These are phyloP conservation scores for Gymnarchus niloticus DNA, from an alignment of 2,113 vertebrate genomes.

Conservation along the genomic window DNA sequence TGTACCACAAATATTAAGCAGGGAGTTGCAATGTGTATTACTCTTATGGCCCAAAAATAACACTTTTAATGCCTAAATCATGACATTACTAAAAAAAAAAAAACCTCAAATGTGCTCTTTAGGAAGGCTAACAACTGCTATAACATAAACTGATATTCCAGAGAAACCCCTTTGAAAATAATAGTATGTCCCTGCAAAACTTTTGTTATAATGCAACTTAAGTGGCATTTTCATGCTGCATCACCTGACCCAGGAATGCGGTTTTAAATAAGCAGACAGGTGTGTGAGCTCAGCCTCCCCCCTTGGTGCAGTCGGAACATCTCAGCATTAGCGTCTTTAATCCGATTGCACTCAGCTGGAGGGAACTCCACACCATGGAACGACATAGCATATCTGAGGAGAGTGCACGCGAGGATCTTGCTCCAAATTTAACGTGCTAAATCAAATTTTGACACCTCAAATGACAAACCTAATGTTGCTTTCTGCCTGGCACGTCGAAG, in stretches of 20 bases:
- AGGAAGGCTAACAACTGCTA: neutral
- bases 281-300: neutral
- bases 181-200: neutral
- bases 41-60: neutral
- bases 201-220: neutral
- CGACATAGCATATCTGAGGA: neutral
- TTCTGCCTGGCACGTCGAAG: too few relatives aligned
- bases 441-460: neutral
- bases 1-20: neutral
- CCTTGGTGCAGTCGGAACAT: neutral
- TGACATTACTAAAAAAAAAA: neutral
- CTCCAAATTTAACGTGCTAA: neutral
- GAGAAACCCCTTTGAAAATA: neutral
- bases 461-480: too few relatives aligned
- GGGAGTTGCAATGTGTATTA: neutral
- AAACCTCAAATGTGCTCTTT: neutral
- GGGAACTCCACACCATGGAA: neutral
- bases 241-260: too few relatives aligned
- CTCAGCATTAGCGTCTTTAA: neutral
- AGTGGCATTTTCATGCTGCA: neutral
- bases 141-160: neutral
- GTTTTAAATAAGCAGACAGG: neutral
- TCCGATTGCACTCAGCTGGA: neutral
- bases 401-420: neutral
- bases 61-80: neutral